Evolutionary conservation across 1,140 invertebrate genomes (phyloP).

Genomic region (Bactericera cockerelli): DNA sequence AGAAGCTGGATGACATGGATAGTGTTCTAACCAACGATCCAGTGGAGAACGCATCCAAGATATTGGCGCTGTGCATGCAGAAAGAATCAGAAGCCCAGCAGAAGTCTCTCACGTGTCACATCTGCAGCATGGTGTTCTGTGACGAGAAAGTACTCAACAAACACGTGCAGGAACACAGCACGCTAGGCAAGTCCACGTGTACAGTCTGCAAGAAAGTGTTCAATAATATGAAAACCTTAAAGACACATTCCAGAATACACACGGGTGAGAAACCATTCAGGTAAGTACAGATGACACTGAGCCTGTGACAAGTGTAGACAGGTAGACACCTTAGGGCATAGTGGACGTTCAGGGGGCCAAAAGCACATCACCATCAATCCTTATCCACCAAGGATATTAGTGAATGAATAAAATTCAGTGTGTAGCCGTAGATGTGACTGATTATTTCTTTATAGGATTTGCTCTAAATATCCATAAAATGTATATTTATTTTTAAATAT

Average conservation of each 20-base stretch:
- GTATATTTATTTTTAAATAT: no score
- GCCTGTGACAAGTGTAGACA: no score
- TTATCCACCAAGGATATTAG: no score
- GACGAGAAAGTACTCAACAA: neutral
- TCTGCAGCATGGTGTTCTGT: slow-evolving; percentile 6
- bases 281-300: no score
- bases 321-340: no score
- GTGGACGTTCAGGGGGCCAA: no score
- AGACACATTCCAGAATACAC: neutral
- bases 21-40: neutral
- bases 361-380: no score
- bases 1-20: neutral
- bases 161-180: neutral
- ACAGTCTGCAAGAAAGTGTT: slow-evolving; percentile 1
- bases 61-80: neutral
- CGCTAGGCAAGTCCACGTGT: neutral
- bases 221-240: neutral
- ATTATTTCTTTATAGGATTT: no score
- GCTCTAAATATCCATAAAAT: no score
- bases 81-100: neutral
- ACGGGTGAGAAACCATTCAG: slow-evolving; percentile 4
- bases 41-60: slow-evolving; percentile 3
- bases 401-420: no score
- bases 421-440: no score
- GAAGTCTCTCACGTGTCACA: neutral